Evolutionary conservation across 2,797 vertebrate species (phyloP), one percentile per base, ranked within the genome.

Genomic region (Characodon lateralis): DNA sequence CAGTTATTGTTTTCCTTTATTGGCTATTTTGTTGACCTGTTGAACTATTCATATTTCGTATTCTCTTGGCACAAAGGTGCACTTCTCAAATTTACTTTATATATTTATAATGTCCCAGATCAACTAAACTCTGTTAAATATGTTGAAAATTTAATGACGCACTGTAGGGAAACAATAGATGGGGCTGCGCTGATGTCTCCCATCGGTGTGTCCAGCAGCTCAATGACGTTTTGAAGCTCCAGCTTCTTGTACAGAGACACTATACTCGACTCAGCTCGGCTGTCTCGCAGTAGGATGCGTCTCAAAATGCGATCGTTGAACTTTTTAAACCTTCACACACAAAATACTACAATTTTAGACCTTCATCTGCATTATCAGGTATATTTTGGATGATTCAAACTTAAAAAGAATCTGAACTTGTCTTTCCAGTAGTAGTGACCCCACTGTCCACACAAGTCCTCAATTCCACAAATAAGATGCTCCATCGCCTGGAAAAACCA

Each of bases 371-470:
- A 48, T 43, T 35, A 46, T 18, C 20, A 6, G 13, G 16, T 9
- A 26, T 8, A 20, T 55, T 9, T 12, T 22, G 6, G 48, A 5
- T 77, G 43, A 20, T 50, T 35, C 5, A 9, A n/a, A 35, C 6
- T 39, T 39, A 53, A 5, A 41, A 18, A 26, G 55, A 16, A 28
- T 46, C 24, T 41, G 9, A 41, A 98, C 98, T 98, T 98, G 94
- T 99, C 97, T 95, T 97, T 99, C 96, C 97, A 97, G 88, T 97
- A 98, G 88, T 97, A 97, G 93, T 98, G 98, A 80, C 97, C 96
- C 98, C 98, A 99, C 6, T 98, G 98, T 90, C 98, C 98, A 78
- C 98, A 99, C 1, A 99, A 91, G 87, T 99, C 97, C 94, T 98
- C 98, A 86, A 99, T 93, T 4, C 97, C 98, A 78, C 94, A 95